Evolutionary conservation across 2,797 vertebrate species (phyloP).

Genomic region (Bryconaethiops microstoma): DNA sequence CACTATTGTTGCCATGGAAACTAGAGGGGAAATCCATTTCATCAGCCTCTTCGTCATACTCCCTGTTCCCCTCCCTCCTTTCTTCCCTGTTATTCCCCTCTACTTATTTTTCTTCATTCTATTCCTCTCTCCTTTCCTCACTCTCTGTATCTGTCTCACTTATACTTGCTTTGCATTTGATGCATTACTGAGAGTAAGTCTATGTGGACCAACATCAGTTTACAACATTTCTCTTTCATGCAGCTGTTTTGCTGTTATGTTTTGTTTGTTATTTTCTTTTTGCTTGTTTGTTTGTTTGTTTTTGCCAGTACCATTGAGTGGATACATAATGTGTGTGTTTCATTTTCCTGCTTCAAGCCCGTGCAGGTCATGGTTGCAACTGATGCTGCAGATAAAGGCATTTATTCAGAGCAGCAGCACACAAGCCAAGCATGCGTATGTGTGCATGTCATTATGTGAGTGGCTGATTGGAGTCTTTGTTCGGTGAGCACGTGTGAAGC

Average conservation of each 20-base stretch:
- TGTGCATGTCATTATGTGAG: slow-evolving; percentile 6
- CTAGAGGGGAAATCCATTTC: slow-evolving; percentile 62
- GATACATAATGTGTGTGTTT: not conserved
- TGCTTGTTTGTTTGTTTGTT: not conserved
- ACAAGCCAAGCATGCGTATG: slow-evolving; percentile 20
- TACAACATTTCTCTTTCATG: not conserved
- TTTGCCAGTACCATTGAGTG: not conserved
- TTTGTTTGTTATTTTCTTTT: no score
- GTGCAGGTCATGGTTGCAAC: not conserved
- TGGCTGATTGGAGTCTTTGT: slow-evolving; percentile 43
- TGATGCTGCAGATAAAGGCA: slow-evolving; percentile 12
- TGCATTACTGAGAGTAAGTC: not conserved
- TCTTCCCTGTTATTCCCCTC: slow-evolving; percentile 8
- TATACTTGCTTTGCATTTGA: not conserved
- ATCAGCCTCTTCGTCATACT: slow-evolving; percentile 59
- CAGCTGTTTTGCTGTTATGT: not conserved
- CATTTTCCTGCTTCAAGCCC: not conserved
- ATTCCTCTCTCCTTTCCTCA: slow-evolving; percentile 4
- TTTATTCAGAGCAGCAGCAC: slow-evolving; percentile 13
- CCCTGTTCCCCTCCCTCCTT: slow-evolving; percentile 16
- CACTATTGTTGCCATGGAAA: slow-evolving; percentile 60
- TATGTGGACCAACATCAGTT: not conserved
- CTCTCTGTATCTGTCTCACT: slow-evolving; percentile 30
- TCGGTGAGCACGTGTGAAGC: slow-evolving; percentile 34
- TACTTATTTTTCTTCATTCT: slow-evolving; percentile 7